Base-by-base conservation (phyloP, 1,140 invertebrate genomes). In the Drosophila trapezifrons region DNA sequence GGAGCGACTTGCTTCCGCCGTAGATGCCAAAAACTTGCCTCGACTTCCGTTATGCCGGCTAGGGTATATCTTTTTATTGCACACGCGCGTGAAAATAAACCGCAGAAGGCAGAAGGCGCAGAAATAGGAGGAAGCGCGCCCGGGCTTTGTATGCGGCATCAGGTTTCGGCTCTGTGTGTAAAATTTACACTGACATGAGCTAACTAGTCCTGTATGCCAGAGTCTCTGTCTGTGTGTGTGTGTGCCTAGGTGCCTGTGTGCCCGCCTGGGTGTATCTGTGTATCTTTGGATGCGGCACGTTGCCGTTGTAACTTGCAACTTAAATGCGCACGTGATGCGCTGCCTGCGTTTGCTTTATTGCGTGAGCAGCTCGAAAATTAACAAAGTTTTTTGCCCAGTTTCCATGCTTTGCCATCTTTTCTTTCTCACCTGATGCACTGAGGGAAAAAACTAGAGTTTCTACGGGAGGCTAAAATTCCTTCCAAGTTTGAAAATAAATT, bases 321-420 rank as follows among this genome's bases (percentile, higher is more conserved):
- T 86, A 86, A 86, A 86, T 83, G 76, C 83, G 83, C 83, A 86
- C 83, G 83, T 86, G 83, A 87, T 78, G 72, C 83, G 72, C 75
- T 76, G 83, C 66, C 66, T 72, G 55, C 63, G 79, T 65, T 76
- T 87, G 83, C 76, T 87, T 87, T 86, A 87, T 87, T 79, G 83
- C 83, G 71, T 79, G 83, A 78, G 78, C 79, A 72, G 67, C 62
- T 70, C 47, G 63, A 83, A 86, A 86, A 86, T 87, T 86, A 86
- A 79, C 83, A 76, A 73, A 72, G 63, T 78, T 78, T 77, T 62
- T 77, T 27, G 32, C 27, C 46, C 67, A 69, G 64, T 43, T 38
- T 38, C 40, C 43, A 32, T 6, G 35, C 22, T 46, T 42, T 42
- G 12, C 20, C 22, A 22, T 18, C 49, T 46, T 51, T 35, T 27